Percentiles rank a stretch among this genome's conserved stretches.
These are phyloP conservation scores for Drosophila kepulauana DNA, from an alignment of 1,140 invertebrate genomes.

Conservation along the genomic window DNA sequence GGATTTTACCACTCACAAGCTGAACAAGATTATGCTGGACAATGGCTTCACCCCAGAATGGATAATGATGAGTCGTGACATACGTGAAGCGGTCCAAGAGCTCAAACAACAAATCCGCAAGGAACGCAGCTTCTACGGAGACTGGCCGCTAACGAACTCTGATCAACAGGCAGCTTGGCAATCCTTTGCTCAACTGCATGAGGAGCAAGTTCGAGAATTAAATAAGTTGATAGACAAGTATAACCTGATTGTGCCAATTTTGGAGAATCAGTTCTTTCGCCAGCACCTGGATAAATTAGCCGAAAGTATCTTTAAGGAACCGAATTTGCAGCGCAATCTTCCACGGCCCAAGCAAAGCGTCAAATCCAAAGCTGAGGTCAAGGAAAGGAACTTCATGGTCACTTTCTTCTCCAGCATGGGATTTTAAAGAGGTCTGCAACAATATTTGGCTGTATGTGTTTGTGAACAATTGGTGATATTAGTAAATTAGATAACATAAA, in stretches of 20 bases:
- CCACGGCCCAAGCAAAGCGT: constrained; percentile 18
- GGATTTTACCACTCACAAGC: constrained; percentile 94
- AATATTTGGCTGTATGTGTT: neutral
- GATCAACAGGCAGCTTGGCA: constrained; percentile 87
- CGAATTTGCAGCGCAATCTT: constrained; percentile 50
- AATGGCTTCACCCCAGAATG: constrained; percentile 96
- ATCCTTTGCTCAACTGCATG: constrained; percentile 85
- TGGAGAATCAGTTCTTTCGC: constrained; percentile 92
- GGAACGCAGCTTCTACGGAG: constrained; percentile 87
- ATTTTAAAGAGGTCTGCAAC: neutral
- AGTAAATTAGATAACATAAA: neutral
- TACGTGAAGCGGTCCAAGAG: constrained; percentile 87
- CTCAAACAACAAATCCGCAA: constrained; percentile 86
- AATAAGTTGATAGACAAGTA: constrained; percentile 93
- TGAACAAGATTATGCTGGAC: constrained; percentile 95
- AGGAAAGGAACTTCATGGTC: constrained; percentile 30
- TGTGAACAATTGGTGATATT: neutral
- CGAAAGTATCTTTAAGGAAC: constrained; percentile 85
- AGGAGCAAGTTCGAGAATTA: constrained; percentile 86
- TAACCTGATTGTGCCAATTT: constrained; percentile 92
- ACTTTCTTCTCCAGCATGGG: constrained; percentile 59
- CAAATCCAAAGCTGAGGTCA: neutral
- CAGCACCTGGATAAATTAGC: constrained; percentile 88
- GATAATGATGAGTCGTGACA: constrained; percentile 94
- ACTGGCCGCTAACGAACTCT: constrained; percentile 86